Base-by-base conservation (phyloP, 1,140 invertebrate species). In the Cardiocondyla obscurior region DNA sequence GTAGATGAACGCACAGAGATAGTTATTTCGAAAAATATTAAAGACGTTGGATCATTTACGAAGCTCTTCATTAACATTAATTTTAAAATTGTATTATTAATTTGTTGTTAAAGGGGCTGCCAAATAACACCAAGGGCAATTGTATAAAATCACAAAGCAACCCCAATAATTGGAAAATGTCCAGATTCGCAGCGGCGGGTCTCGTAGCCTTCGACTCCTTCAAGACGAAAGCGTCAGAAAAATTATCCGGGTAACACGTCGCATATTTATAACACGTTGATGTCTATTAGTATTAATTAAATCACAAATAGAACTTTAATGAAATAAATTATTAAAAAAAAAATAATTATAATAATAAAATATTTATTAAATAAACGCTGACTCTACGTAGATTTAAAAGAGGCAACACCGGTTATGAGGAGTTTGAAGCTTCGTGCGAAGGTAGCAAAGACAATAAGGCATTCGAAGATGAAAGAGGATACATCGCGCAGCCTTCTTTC, bases 401-500 rank as follows among this genome's bases (percentile, higher is more conserved):
- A 77, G 87, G 60, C 69, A 92, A 91, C 81, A 87, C 90, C 51
- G 94, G 94, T 77, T 95, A 95, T 90, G 95, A 96, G 82, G 95
- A 96, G 91, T 96, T 96, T 87, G 95, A 95, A 86, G 92, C 94
- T 92, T 82, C 92, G 76, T 93, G 94, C 83, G 94, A 94, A 73
- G 83, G 91, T 65, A 94, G 94, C 55, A 95, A 94, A 88, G 95
- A 95, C 82, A 94, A 94, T 70, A 94, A 92, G 89, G 94, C 93
- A 62, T 95, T 94, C 22, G 94, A 94, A 25, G 94, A 94, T 42
- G 94, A 94, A 62, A 92, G 91, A 65, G 94, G 92, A 77, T 94
- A 92, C 84, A 93, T 91, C 79, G 92, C 95, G 90, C 94, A 95
- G 25, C 96, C 96, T 82, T 97, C 96, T 65, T 95, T 96, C 72